Percentiles rank a stretch among this genome's conserved stretches.
Evolutionary conservation across 2,888 invertebrate species (phyloP).

Genomic region (Tineola bisselliella): DNA sequence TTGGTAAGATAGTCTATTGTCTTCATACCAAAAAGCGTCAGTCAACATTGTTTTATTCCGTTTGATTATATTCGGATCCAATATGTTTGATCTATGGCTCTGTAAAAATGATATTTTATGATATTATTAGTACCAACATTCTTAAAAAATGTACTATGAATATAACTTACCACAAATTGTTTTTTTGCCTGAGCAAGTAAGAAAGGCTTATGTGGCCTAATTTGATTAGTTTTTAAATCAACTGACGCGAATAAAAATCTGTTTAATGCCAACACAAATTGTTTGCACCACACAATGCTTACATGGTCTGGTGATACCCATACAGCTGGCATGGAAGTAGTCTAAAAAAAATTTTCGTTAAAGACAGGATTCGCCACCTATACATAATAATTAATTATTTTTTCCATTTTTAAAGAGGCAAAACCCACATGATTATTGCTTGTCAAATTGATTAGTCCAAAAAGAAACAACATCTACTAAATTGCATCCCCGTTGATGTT

Average conservation of each 20-base stretch:
- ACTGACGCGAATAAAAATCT: slow-evolving; percentile 85
- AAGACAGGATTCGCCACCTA: too few species aligned
- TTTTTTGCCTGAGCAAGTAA: slow-evolving; percentile 34
- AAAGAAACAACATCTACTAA: too few species aligned
- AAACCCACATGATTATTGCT: too few species aligned
- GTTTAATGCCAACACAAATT: slow-evolving; percentile 81
- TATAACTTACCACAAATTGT: slow-evolving; percentile 41
- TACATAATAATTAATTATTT: too few species aligned
- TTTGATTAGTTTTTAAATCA: slow-evolving; percentile 56
- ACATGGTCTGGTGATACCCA: slow-evolving; percentile 92
- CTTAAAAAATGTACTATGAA: not conserved
- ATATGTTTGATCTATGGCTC: slow-evolving; percentile 48
- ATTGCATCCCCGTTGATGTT: too few species aligned
- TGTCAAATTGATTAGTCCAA: too few species aligned
- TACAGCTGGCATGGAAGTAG: slow-evolving; percentile 80
- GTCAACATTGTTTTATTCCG: slow-evolving; percentile 37
- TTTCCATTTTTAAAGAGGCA: too few species aligned
- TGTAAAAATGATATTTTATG: slow-evolving; percentile 20
- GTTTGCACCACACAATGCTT: slow-evolving; percentile 93
- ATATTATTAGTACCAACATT: too few species aligned
- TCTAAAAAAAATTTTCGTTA: slow-evolving; percentile 47
- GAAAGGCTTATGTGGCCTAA: slow-evolving; percentile 30
- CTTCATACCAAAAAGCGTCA: slow-evolving; percentile 65
- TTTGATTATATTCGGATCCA: slow-evolving; percentile 28
- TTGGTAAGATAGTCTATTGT: slow-evolving; percentile 58